A percentile compares a stretch with the other conserved stretches of the same genome.
Conservation (phyloP, 2,113 vertebrate species). For the Cnemophilus loriae region DNA sequence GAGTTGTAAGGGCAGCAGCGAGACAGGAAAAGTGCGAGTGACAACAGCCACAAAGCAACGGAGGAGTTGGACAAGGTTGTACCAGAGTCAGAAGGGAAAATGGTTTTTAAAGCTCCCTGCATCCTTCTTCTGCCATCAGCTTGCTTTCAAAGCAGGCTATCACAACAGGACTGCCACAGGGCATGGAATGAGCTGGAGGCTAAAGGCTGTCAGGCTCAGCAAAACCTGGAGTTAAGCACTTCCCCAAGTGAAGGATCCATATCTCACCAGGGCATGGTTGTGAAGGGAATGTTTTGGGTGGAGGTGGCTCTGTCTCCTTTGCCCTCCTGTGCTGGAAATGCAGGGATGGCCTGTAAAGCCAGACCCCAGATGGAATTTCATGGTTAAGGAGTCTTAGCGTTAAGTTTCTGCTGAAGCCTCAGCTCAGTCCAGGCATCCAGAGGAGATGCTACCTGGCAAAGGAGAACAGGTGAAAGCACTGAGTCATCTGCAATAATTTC, state of each 20-base stretch:
- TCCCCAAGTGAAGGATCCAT: neutral
- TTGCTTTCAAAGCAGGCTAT: neutral
- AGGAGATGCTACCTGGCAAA: neutral
- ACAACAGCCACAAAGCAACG: neutral
- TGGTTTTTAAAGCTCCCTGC: neutral
- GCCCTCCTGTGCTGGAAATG: neutral
- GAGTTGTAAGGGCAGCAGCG: neutral
- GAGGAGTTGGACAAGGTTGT: neutral
- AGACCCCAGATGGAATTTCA: neutral
- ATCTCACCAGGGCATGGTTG: neutral
- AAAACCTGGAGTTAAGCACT: neutral
- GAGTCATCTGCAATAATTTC: conserved; percentile 3
- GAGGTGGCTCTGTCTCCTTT: neutral
- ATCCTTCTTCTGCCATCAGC: neutral
- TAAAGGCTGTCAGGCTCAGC: neutral
- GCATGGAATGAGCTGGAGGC: neutral
- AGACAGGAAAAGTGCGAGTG: neutral
- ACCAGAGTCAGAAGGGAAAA: neutral
- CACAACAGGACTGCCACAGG: neutral
- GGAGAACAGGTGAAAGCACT: conserved; percentile 6
- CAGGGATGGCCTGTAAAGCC: neutral
- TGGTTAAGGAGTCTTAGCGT: neutral
- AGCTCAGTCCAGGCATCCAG: neutral
- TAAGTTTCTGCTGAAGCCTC: neutral
- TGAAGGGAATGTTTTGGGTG: fast-evolving